Conservation (phyloP, 2,797 vertebrate genomes). For the Iguana delicatissima region DNA sequence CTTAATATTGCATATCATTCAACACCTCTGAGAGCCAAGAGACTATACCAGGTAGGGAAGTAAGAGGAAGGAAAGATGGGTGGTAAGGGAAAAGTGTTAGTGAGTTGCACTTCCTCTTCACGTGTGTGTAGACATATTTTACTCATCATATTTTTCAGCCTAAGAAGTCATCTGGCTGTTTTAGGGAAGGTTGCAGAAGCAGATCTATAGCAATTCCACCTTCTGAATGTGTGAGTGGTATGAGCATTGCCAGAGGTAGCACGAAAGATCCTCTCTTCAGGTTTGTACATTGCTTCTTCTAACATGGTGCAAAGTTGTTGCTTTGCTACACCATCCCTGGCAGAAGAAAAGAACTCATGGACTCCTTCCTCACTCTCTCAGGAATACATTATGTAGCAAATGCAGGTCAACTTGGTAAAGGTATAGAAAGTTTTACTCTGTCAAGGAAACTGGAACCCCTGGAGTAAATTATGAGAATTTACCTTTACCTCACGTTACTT, state of each 20-base stretch:
- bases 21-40: background rate
- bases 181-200: background rate
- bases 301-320: background rate
- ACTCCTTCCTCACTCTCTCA: background rate
- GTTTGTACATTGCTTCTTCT: background rate
- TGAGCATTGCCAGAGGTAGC: background rate
- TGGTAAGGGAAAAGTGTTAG: background rate
- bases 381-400: background rate
- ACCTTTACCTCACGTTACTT: background rate
- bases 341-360: background rate
- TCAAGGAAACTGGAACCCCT: background rate
- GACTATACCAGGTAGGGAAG: background rate
- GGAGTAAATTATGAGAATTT: conserved; percentile 8
- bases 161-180: background rate
- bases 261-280: too few relatives aligned
- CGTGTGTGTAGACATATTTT: background rate
- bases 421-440: background rate
- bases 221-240: background rate
- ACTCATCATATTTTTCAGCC: background rate
- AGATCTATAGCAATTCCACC: background rate
- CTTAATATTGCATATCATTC: background rate
- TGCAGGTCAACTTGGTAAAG: background rate
- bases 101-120: background rate
- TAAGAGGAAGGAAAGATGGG: background rate
- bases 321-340: background rate